Percentiles rank a stretch among this genome's conserved stretches.
Conservation (phyloP, 1,140 invertebrate genomes). For the Trichonephila clavipes region DNA sequence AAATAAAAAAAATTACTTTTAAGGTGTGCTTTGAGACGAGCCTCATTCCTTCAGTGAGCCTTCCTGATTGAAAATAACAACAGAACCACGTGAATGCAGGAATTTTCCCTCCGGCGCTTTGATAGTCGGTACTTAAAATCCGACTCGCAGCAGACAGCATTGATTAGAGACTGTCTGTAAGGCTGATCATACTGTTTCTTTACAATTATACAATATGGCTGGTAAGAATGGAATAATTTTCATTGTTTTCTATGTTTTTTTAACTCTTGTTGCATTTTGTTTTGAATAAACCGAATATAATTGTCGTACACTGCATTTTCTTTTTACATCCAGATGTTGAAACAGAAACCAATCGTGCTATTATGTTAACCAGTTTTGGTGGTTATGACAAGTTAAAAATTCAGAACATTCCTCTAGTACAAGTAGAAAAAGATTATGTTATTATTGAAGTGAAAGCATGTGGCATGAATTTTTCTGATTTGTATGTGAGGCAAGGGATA, state of each 20-base stretch:
- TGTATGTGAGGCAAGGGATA: slow-evolving; percentile 82
- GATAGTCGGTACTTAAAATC: not conserved
- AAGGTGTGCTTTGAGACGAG: not conserved
- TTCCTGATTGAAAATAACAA: not conserved
- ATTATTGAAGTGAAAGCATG: slow-evolving; percentile 83
- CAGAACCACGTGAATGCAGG: not conserved
- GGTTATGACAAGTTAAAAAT: slow-evolving; percentile 78
- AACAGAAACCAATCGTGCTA: slow-evolving; percentile 77
- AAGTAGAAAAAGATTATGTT: slow-evolving; percentile 80
- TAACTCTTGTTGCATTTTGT: not conserved
- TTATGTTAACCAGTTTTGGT: slow-evolving; percentile 78
- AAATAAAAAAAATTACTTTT: too few relatives aligned
- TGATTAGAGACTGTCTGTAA: not conserved
- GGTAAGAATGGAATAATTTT: not conserved
- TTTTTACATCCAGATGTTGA: slow-evolving; percentile 79
- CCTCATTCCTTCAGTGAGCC: not conserved
- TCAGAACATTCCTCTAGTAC: not conserved
- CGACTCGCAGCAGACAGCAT: not conserved
- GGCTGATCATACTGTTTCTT: not conserved
- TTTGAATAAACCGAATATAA: too few relatives aligned
- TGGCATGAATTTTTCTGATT: slow-evolving; percentile 83
- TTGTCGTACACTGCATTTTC: not conserved
- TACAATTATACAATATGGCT: not conserved
- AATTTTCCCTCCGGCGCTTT: slow-evolving; percentile 1
- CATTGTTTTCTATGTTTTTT: not conserved